Percentiles rank a stretch among this genome's conserved stretches.
phyloP scores from a whole-genome alignment of 2,888 invertebrate genomes.

The Quadroppia sp. region DNA sequence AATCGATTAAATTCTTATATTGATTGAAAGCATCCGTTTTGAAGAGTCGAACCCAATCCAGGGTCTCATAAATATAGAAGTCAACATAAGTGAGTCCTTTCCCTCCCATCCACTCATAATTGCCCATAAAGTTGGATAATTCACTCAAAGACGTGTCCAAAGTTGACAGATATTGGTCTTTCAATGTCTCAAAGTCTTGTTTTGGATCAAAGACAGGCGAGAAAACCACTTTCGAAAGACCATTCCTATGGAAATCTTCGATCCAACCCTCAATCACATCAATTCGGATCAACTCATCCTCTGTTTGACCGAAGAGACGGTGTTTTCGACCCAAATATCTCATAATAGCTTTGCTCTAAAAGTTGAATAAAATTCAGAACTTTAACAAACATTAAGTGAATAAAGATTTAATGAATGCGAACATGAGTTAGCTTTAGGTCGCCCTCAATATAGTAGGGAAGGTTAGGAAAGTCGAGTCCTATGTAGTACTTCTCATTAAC shows the following conservation, averaged over 20 bases:
- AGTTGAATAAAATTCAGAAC: not conserved
- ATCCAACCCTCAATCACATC: not conserved
- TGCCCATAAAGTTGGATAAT: conserved; percentile 33
- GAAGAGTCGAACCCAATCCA: conserved; percentile 45
- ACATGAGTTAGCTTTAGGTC: conserved; percentile 51
- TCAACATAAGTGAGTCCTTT: conserved; percentile 47
- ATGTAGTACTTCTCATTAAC: conserved; percentile 52
- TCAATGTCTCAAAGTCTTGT: not conserved
- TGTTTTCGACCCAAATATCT: conserved; percentile 46
- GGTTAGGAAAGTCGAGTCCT: conserved; percentile 53
- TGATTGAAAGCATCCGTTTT: not conserved
- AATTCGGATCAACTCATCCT: conserved; percentile 4
- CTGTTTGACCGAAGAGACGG: conserved; percentile 43
- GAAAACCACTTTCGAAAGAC: not conserved
- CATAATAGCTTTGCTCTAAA: conserved; percentile 45
- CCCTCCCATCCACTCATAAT: conserved; percentile 45
- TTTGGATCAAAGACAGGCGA: not conserved
- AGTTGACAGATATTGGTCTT: not conserved
- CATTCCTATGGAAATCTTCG: not conserved
- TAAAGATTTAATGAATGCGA: not conserved
- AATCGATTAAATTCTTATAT: not conserved
- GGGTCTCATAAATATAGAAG: conserved; percentile 46
- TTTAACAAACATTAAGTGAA: too few relatives aligned
- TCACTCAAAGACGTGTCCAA: not conserved
- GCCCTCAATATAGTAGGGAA: conserved; percentile 54